A percentile compares a stretch with the other conserved stretches of the same genome.
Conservation (phyloP, 1,140 invertebrate species). For the Pseudomyrmex dendroicus region DNA sequence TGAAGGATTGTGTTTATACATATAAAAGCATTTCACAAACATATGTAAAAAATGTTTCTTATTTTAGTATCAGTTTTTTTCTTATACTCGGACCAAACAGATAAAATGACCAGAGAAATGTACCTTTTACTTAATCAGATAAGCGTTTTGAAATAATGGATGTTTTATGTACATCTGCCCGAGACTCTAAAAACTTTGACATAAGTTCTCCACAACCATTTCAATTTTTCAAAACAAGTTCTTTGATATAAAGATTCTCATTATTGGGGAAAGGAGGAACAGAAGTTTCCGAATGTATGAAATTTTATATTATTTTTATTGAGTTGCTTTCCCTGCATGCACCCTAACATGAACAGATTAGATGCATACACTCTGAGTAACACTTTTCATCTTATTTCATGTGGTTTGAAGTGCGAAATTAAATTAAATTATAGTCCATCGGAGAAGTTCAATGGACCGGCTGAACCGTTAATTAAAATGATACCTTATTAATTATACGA, state of each 20-base stretch:
- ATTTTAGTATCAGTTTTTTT: not conserved
- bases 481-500: slow-evolving; percentile 75
- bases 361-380: slow-evolving; percentile 82
- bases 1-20: slow-evolving; percentile 17
- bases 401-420: slow-evolving; percentile 80
- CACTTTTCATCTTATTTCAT: slow-evolving; percentile 78
- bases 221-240: too few relatives aligned
- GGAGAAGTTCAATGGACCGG: slow-evolving; percentile 75
- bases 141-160: slow-evolving; percentile 45
- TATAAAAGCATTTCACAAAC: slow-evolving; percentile 46
- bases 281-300: slow-evolving; percentile 24
- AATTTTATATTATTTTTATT: slow-evolving; percentile 82
- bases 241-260: not conserved
- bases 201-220: not conserved
- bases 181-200: not conserved
- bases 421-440: slow-evolving; percentile 79
- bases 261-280: slow-evolving; percentile 2
- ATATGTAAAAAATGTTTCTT: not conserved
- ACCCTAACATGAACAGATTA: slow-evolving; percentile 85
- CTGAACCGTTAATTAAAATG: slow-evolving; percentile 71
- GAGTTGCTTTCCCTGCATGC: slow-evolving; percentile 80
- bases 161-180: slow-evolving; percentile 15
- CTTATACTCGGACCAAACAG: slow-evolving; percentile 10
- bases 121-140: slow-evolving; percentile 26
- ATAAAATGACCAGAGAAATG: slow-evolving; percentile 7